phyloP scores from a whole-genome alignment of 2,888 invertebrate species.

The Agonopterix heracliana region DNA sequence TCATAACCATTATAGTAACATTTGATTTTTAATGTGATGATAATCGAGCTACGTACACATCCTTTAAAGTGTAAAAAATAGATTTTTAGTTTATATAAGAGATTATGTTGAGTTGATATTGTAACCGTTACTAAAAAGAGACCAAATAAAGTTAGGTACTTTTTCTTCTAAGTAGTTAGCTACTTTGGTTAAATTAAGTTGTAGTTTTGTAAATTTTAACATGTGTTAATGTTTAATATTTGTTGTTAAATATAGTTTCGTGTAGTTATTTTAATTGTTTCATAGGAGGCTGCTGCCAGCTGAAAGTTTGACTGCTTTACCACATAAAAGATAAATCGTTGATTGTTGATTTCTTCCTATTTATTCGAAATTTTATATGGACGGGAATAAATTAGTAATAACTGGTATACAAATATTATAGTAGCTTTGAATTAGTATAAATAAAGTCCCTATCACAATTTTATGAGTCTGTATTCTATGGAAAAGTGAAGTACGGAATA shows the following conservation, averaged over 20 bases:
- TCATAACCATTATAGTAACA: constrained; percentile 3
- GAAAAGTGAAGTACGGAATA: too few species aligned
- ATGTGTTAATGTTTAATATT: constrained; percentile 47
- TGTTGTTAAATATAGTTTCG: constrained; percentile 40
- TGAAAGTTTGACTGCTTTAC: constrained; percentile 1
- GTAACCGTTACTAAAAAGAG: constrained; percentile 71
- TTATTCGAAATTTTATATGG: too few species aligned
- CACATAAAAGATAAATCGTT: too few species aligned
- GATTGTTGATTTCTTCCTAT: too few species aligned
- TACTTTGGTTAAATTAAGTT: constrained; percentile 53
- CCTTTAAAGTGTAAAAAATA: constrained; percentile 23
- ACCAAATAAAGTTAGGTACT: constrained; percentile 74
- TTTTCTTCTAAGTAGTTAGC: constrained; percentile 53
- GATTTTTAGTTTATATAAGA: constrained; percentile 27
- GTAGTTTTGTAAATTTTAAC: constrained; percentile 69
- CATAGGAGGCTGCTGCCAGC: background rate
- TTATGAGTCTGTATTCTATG: too few species aligned
- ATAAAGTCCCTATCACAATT: too few species aligned
- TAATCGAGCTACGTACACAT: constrained; percentile 20
- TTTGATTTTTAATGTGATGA: background rate
- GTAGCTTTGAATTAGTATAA: too few species aligned
- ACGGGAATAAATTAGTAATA: too few species aligned
- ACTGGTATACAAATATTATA: too few species aligned
- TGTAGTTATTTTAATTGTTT: constrained; percentile 26
- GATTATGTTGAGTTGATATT: constrained; percentile 40